phyloP scores from a whole-genome alignment of 2,113 vertebrate genomes.

The Scopus umbretta region DNA sequence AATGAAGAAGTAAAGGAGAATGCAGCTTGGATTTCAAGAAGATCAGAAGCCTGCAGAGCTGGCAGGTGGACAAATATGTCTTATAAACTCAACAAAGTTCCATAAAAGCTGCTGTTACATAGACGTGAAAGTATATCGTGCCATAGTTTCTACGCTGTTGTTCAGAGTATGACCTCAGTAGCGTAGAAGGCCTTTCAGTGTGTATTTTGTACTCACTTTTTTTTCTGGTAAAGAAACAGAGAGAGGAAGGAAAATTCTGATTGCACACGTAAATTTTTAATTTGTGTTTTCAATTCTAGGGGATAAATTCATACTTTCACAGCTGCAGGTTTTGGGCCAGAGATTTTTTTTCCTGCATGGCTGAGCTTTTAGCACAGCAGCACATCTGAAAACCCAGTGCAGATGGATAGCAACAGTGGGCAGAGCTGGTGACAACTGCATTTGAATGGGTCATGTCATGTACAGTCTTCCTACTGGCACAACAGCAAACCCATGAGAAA shows the following conservation, averaged over 20 bases:
- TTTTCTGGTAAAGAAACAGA: not conserved
- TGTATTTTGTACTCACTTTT: not conserved
- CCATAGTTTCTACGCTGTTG: not conserved
- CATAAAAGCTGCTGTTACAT: not conserved
- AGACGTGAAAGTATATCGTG: not conserved
- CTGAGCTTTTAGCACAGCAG: not conserved
- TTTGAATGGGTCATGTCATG: not conserved
- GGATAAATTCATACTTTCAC: not conserved
- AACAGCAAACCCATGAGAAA: not conserved
- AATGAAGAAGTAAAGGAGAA: not conserved
- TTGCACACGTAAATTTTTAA: not conserved
- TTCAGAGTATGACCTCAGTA: not conserved
- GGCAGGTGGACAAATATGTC: slow-evolving; percentile 4
- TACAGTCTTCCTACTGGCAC: not conserved
- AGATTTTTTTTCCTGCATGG: not conserved
- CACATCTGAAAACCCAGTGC: not conserved
- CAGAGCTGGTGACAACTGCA: not conserved
- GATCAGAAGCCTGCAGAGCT: slow-evolving; percentile 1
- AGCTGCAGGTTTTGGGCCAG: not conserved
- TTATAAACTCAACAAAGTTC: slow-evolving; percentile 14
- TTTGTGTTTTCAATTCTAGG: not conserved
- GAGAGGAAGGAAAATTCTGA: not conserved
- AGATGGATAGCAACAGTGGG: not conserved
- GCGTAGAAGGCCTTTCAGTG: not conserved
- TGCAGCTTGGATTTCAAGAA: not conserved